Percentiles rank a stretch among this genome's conserved stretches.
Conservation (phyloP, 2,113 vertebrate genomes). For the Mus pahari region DNA sequence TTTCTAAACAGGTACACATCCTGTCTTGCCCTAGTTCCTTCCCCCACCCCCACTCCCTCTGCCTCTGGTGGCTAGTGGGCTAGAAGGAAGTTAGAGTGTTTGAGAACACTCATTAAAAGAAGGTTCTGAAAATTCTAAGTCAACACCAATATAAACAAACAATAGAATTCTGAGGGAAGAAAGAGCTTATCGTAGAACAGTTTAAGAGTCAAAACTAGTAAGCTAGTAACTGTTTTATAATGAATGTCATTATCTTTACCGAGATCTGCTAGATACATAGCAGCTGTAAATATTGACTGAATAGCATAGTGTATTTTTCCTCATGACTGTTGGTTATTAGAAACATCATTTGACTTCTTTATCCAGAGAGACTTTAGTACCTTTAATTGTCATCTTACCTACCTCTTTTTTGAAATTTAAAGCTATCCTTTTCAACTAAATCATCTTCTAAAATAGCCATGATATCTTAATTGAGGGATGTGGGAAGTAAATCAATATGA, state of each 20-base stretch:
- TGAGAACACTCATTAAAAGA: no score
- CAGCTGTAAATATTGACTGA: not conserved
- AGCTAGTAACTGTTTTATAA: constrained; percentile 21
- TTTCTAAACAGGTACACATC: no score
- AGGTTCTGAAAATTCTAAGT: no score
- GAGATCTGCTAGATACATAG: not conserved
- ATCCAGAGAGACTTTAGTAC: not conserved
- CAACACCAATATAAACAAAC: not conserved
- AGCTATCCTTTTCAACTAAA: not conserved
- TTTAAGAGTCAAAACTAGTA: not conserved
- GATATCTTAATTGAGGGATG: not conserved
- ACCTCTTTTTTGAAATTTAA: not conserved
- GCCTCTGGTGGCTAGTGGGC: no score
- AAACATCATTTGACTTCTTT: not conserved
- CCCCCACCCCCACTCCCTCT: no score
- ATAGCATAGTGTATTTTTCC: not conserved
- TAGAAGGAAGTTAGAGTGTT: no score
- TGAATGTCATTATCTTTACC: not conserved
- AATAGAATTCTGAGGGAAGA: not conserved
- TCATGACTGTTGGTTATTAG: not conserved
- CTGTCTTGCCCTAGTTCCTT: no score
- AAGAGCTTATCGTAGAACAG: not conserved
- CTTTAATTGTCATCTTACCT: not conserved
- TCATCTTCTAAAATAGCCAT: not conserved
- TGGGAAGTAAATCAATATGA: not conserved